These are phyloP conservation scores for Crocidura indochinensis DNA, from an alignment of 2,797 vertebrate genomes.

Conservation along the genomic window DNA sequence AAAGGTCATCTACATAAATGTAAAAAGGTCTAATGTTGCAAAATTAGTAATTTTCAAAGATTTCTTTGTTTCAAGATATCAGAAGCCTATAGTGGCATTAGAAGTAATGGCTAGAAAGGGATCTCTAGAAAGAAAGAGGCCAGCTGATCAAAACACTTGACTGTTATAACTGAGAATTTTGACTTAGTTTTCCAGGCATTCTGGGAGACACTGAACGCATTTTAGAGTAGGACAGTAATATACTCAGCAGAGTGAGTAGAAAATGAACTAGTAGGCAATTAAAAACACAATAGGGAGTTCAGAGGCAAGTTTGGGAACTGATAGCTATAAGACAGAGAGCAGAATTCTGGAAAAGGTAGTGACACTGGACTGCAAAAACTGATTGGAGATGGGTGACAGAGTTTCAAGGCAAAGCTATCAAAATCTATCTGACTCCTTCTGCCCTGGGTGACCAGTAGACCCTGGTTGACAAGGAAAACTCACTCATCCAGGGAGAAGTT, in stretches of 20 bases:
- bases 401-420: no score
- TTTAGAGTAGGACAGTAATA: not conserved
- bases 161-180: not conserved
- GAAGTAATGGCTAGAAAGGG: not conserved
- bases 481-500: not conserved
- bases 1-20: not conserved
- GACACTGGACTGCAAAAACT: not conserved
- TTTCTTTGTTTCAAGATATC: not conserved
- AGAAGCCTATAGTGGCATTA: not conserved
- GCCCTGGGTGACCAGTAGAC: not conserved
- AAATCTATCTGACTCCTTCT: not conserved
- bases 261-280: not conserved
- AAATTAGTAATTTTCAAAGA: not conserved
- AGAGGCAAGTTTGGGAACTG: not conserved
- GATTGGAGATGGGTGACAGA: not conserved
- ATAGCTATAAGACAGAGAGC: not conserved
- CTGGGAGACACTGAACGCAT: constrained; percentile 6
- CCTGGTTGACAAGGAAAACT: not conserved
- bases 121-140: not conserved
- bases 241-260: not conserved
- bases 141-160: constrained; percentile 17
- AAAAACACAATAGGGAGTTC: not conserved
- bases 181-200: constrained; percentile 19
- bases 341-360: not conserved
- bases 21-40: constrained; percentile 38